These are phyloP conservation scores for Mesitornis unicolor DNA, from an alignment of 2,113 vertebrate genomes.

Conservation along the genomic window DNA sequence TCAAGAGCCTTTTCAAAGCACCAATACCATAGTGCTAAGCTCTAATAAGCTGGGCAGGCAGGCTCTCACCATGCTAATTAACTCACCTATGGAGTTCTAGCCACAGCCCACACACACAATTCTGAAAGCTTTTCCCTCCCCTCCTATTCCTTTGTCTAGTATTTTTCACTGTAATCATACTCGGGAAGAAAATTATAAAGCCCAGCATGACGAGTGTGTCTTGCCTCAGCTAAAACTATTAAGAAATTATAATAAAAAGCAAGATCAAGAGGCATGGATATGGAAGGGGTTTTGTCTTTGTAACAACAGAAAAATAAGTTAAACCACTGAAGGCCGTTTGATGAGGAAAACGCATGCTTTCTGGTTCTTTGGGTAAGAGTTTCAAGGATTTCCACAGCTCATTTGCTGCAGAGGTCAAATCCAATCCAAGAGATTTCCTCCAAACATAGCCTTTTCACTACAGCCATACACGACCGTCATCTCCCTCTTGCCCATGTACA, in stretches of 20 bases:
- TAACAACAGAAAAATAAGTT: not conserved
- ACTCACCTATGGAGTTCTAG: not conserved
- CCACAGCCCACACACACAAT: not conserved
- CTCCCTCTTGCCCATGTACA: not conserved
- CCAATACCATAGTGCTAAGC: not conserved
- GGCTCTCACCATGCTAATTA: not conserved
- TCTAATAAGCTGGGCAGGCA: not conserved
- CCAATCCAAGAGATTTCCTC: not conserved
- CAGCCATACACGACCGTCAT: not conserved
- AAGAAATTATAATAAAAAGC: not conserved
- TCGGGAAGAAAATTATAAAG: not conserved
- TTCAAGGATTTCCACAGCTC: slow-evolving; percentile 22
- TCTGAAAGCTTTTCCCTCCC: not conserved
- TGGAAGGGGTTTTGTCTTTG: not conserved
- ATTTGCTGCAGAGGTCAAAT: slow-evolving; percentile 34
- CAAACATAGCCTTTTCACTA: not conserved
- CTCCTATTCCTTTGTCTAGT: not conserved
- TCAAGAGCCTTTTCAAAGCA: not conserved
- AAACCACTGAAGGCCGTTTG: not conserved
- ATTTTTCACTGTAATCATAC: not conserved
- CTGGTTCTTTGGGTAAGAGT: not conserved
- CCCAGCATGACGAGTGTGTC: not conserved
- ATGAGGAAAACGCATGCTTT: not conserved
- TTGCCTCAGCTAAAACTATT: not conserved
- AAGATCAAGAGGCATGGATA: not conserved